Base-by-base conservation (phyloP, 2,797 vertebrate genomes). In the Netta rufina region DNA sequence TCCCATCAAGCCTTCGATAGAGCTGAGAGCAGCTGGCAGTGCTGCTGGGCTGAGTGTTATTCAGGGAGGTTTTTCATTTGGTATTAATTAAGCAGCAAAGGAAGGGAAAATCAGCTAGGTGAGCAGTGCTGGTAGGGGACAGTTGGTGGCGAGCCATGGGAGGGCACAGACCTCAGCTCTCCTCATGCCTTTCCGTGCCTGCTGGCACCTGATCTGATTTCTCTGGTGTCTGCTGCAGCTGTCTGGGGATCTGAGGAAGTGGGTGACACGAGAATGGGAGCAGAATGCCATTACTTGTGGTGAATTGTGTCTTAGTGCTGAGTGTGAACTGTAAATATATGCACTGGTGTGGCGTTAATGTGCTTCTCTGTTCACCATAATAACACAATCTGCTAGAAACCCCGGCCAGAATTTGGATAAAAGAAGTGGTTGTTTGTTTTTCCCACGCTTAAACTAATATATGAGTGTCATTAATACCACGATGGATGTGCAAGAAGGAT, bases 271-370 rank as follows among this genome's bases (percentile, higher is more conserved):
- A 36, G 7, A 36, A 36, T 36, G 36, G 36, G 72, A 95, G 83
- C 69, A 77, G 67, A 81, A 89, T 85, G 81, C 51, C 36, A 72
- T 85, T 92, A 65, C 64, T 89, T 77, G 77, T 4, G 5, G 65
- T 24, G 33, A 93, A 92, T 83, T 94, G 83, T 95, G 95, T 85
- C 88, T 92, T 78, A 57, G 83, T 14, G 58, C 36, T 4, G 24
- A 69, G 72, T 66, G 90, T 89, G 83, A 73, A 81, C 33, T 0
- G 4, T 90, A 92, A 95, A 95, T 89, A 76, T 58, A 83, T 83
- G 72, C 84, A 74, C 60, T 16, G 13, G 57, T 51, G 66, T 4
- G 9, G 32, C n/a, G 74, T 67, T 90, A 70, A 58, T 8, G 17
- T 47, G 21, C 32, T 77, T 89, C 14, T 84, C 38, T 62, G 20